Conservation (phyloP, 2,113 vertebrate species). For the Atherinomorus stipes region DNA sequence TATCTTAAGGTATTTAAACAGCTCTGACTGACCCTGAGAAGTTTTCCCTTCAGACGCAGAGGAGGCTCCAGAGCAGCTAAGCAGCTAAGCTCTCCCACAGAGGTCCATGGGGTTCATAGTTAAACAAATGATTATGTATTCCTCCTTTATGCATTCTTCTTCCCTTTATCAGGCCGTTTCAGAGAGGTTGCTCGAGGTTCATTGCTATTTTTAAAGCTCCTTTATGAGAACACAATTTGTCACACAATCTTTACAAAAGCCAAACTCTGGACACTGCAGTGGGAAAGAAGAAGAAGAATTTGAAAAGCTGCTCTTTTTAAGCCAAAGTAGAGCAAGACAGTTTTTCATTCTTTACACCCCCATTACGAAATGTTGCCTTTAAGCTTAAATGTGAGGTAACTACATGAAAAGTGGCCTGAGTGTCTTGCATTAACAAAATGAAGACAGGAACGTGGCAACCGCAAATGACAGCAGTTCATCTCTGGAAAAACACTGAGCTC, state of each 20-base stretch:
- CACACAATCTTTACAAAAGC: conserved; percentile 50
- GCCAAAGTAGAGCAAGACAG: not conserved
- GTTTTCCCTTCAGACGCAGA: conserved; percentile 46
- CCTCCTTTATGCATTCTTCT: conserved; percentile 37
- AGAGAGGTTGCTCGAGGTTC: conserved; percentile 54
- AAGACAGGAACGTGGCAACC: conserved; percentile 14
- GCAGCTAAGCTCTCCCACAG: conserved; percentile 34
- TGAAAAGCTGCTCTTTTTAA: conserved; percentile 26
- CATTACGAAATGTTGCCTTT: not conserved
- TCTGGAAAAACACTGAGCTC: conserved; percentile 56
- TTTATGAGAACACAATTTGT: conserved; percentile 61
- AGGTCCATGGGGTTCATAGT: conserved; percentile 34
- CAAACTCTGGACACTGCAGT: conserved; percentile 9
- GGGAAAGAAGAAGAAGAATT: conserved; percentile 20
- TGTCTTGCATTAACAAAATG: not conserved
- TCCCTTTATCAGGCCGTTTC: conserved; percentile 49
- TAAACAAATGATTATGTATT: conserved; percentile 52
- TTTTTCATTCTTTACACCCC: not conserved
- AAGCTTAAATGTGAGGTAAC: conserved; percentile 22
- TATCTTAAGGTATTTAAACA: conserved; percentile 52
- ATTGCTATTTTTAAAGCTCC: conserved; percentile 41
- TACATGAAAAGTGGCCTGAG: not conserved
- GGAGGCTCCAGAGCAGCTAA: conserved; percentile 28
- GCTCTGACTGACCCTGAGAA: conserved; percentile 41
- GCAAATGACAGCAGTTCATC: conserved; percentile 52